Percentiles rank a stretch among this genome's conserved stretches.
Conservation (phyloP, 2,888 invertebrate genomes). For the Eubasilissa splendida region DNA sequence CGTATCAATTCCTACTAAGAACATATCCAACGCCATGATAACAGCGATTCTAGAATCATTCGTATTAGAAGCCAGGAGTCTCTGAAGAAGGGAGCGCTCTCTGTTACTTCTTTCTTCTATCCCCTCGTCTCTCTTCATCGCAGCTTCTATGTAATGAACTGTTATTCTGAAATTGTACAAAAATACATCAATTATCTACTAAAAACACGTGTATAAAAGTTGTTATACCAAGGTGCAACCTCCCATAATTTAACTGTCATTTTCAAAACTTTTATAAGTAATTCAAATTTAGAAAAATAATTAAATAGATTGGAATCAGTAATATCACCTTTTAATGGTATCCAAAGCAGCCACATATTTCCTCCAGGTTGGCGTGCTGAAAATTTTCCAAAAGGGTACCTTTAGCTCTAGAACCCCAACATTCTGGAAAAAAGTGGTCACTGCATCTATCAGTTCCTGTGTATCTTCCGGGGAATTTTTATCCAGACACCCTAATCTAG, state of each 20-base stretch:
- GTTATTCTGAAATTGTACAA: constrained; percentile 72
- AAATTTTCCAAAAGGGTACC: constrained; percentile 79
- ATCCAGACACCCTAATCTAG: constrained; percentile 77
- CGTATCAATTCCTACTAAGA: constrained; percentile 86
- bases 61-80: constrained; percentile 74
- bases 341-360: constrained; percentile 78
- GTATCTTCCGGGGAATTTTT: constrained; percentile 72
- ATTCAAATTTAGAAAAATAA: too few species aligned
- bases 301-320: too few species aligned
- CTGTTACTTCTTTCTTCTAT: constrained; percentile 1
- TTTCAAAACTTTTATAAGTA: too few species aligned
- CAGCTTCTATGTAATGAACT: constrained; percentile 75
- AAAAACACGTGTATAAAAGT: too few species aligned
- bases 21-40: constrained; percentile 83
- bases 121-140: constrained; percentile 65
- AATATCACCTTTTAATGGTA: constrained; percentile 76
- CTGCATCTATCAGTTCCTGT: constrained; percentile 77
- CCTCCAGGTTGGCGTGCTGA: constrained; percentile 76
- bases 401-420: constrained; percentile 78
- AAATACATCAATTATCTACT: not conserved
- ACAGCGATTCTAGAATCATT: constrained; percentile 76
- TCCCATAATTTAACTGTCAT: too few species aligned
- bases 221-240: too few species aligned
- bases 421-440: constrained; percentile 77
- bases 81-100: constrained; percentile 75